Conservation (phyloP, 2,888 invertebrate genomes). For the Chesias legatella region DNA sequence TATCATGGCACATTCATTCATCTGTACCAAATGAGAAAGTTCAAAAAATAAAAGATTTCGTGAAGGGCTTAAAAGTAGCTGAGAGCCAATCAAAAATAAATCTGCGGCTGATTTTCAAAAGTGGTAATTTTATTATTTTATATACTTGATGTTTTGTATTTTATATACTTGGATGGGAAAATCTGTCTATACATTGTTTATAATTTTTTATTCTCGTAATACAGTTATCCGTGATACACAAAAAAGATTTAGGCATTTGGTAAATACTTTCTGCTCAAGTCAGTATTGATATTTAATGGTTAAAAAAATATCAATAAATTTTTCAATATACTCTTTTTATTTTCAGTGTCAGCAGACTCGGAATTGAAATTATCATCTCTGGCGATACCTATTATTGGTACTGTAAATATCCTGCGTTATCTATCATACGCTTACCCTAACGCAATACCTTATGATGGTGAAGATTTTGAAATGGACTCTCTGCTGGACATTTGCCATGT, state of each 20-base stretch:
- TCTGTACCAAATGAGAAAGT: slow-evolving; percentile 72
- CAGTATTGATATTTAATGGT: too few relatives aligned
- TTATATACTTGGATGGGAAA: too few relatives aligned
- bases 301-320: too few relatives aligned
- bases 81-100: slow-evolving; percentile 57
- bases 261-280: too few relatives aligned
- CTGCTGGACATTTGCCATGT: slow-evolving; percentile 84
- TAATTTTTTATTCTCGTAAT: too few relatives aligned
- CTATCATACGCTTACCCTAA: slow-evolving; percentile 78
- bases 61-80: slow-evolving; percentile 41
- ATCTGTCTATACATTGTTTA: too few relatives aligned
- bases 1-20: slow-evolving; percentile 83
- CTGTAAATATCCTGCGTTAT: slow-evolving; percentile 87
- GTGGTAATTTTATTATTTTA: slow-evolving; percentile 76
- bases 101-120: slow-evolving; percentile 87
- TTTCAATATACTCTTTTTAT: slow-evolving; percentile 8
- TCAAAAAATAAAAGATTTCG: slow-evolving; percentile 54
- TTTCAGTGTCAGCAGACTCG: slow-evolving; percentile 74
- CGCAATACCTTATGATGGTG: slow-evolving; percentile 77
- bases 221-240: too few relatives aligned
- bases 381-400: slow-evolving; percentile 83
- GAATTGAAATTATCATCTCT: slow-evolving; percentile 81
- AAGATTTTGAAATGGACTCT: slow-evolving; percentile 78
- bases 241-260: too few relatives aligned
- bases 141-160: too few relatives aligned